Conservation (phyloP, 37 sponge, comb jelly and placozoan genomes). For the Amphimedon queenslandica region DNA sequence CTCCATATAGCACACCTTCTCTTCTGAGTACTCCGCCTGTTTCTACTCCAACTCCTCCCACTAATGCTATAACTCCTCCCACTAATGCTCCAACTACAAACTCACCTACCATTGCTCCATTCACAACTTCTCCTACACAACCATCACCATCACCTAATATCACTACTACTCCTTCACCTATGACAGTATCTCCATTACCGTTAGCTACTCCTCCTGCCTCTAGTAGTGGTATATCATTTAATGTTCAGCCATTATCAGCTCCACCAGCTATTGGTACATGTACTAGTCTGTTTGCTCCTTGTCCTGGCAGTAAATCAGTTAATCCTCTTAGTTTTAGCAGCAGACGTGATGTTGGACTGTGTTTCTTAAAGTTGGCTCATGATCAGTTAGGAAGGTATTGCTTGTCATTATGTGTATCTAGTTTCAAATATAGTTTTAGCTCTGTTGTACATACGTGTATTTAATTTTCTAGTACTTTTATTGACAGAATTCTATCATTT, state of each 20-base stretch:
- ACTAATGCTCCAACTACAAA: too few species aligned
- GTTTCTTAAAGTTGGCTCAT: neutral
- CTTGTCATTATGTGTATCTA: neutral
- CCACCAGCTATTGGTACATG: neutral
- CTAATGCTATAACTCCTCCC: too few species aligned
- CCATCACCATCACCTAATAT: neutral
- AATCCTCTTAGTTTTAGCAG: neutral
- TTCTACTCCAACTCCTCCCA: too few species aligned
- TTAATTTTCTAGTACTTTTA: slow-evolving; percentile 4
- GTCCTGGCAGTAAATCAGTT: too few species aligned
- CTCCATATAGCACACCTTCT: too few species aligned
- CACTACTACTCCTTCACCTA: neutral
- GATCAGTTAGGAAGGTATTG: slow-evolving; percentile 1
- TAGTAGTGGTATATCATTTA: slow-evolving; percentile 1
- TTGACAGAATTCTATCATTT: neutral
- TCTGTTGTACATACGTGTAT: neutral
- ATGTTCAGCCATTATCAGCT: too few species aligned
- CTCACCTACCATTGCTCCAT: too few species aligned
- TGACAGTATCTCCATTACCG: neutral
- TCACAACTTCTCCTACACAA: neutral
- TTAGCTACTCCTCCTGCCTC: neutral
- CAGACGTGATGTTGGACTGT: neutral
- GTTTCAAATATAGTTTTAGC: neutral
- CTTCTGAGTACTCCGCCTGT: too few species aligned
- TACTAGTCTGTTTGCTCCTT: too few species aligned